Evolutionary conservation across 2,113 vertebrate species (phyloP).

Genomic region (Meriones unguiculatus): DNA sequence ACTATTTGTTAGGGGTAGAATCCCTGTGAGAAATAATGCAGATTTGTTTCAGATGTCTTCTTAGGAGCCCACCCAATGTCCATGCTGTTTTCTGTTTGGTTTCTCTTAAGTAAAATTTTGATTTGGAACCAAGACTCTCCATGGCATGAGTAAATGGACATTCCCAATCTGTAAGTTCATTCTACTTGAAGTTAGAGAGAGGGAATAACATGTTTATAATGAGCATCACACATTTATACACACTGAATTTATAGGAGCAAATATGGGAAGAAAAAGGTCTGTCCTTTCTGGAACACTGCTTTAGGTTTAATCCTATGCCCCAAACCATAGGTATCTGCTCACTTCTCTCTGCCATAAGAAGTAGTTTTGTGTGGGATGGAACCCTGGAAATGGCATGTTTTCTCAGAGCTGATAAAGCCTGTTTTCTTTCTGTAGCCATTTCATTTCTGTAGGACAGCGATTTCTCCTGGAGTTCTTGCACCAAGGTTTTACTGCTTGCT

Average conservation of each 20-base stretch:
- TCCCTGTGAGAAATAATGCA: not conserved
- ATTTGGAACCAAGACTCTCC: not conserved
- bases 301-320: too few relatives aligned
- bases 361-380: not conserved
- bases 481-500: not conserved
- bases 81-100: not conserved
- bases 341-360: not conserved
- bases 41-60: not conserved
- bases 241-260: not conserved
- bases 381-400: not conserved
- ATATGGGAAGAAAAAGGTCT: not conserved
- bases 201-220: too few relatives aligned
- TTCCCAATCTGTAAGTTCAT: not conserved
- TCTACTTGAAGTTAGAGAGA: not conserved
- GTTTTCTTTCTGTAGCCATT: not conserved
- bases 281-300: not conserved
- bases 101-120: slow-evolving; percentile 21
- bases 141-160: not conserved
- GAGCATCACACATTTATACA: not conserved
- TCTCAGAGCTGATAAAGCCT: not conserved
- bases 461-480: not conserved
- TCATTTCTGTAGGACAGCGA: not conserved
- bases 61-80: not conserved
- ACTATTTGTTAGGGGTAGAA: not conserved
- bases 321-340: too few relatives aligned